A percentile compares a stretch with the other conserved stretches of the same genome.
Conservation (phyloP, 1,140 invertebrate genomes). For the Reticulitermes speratus region DNA sequence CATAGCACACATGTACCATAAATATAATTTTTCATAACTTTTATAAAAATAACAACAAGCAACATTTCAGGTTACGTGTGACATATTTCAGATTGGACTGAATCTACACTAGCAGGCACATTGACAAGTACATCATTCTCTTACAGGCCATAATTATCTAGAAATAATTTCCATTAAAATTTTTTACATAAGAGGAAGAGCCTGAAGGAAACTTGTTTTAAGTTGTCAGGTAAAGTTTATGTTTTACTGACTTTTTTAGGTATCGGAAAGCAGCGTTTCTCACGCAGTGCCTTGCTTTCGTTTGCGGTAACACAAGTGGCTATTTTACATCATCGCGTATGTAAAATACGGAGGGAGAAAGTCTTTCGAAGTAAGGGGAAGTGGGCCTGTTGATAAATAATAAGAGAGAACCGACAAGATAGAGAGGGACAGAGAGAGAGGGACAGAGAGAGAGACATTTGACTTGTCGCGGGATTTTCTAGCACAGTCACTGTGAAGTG, state of each 20-base stretch:
- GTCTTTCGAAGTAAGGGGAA: not conserved
- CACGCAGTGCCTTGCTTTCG: not conserved
- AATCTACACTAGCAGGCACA: no score
- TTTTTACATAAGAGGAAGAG: no score
- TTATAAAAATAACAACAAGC: no score
- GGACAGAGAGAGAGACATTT: not conserved
- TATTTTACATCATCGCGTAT: not conserved
- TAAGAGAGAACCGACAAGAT: not conserved
- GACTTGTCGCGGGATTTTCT: conserved; percentile 9
- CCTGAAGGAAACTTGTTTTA: no score
- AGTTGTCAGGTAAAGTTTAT: no score
- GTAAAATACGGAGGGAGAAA: not conserved
- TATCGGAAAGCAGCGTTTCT: not conserved
- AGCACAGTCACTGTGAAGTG: conserved; percentile 9
- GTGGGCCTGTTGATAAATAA: not conserved
- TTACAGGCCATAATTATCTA: no score
- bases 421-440: not conserved
- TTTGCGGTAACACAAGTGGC: conserved; percentile 3
- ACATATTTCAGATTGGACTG: no score
- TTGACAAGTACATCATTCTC: no score
- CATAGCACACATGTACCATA: no score
- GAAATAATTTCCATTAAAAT: no score
- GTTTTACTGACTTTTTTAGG: not conserved
- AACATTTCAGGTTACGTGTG: no score
- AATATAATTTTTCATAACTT: no score